Conservation (phyloP, 2,797 vertebrate species). For the Hippopotamyrus pictus region DNA sequence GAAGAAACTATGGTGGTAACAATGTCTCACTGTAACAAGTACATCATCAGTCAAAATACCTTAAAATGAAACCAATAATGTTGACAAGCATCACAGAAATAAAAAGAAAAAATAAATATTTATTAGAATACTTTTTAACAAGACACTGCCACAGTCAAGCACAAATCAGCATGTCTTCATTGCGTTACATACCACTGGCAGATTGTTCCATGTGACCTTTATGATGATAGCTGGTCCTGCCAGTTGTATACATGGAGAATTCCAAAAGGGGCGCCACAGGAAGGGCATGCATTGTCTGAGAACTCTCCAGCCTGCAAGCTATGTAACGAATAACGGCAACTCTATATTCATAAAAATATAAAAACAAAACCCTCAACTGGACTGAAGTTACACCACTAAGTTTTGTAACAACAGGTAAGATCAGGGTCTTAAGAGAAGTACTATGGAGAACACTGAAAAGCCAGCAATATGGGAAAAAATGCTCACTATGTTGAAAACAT, state of each 20-base stretch:
- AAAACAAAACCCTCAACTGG: neutral
- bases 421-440: neutral
- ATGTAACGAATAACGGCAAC: neutral
- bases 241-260: neutral
- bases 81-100: neutral
- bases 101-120: conserved; percentile 15
- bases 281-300: neutral
- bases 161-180: neutral
- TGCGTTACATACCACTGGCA: neutral
- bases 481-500: neutral
- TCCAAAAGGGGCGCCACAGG: neutral
- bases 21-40: neutral
- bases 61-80: neutral
- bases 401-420: neutral
- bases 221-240: neutral
- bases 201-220: neutral
- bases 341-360: neutral
- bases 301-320: neutral
- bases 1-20: neutral
- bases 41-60: neutral
- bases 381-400: neutral
- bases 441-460: neutral
- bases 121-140: conserved; percentile 15
- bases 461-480: neutral
- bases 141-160: conserved; percentile 10